phyloP scores from a whole-genome alignment of 1,140 invertebrate species.

The Lutraria rhynchaena region DNA sequence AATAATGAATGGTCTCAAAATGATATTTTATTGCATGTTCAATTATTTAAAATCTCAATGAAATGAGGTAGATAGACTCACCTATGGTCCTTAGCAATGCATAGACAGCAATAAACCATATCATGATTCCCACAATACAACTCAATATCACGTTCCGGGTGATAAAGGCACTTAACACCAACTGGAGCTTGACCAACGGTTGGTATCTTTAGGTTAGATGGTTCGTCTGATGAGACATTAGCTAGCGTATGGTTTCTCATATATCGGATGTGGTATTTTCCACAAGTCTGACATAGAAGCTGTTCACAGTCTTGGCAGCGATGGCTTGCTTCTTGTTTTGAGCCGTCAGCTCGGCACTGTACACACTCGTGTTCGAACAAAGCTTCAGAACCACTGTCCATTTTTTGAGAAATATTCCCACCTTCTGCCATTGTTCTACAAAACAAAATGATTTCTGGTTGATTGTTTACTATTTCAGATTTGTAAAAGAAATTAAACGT shows the following conservation, averaged over 20 bases:
- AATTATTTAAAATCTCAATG: not conserved
- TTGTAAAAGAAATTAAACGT: not conserved
- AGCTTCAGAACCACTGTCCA: conserved; percentile 5
- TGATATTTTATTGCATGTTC: not conserved
- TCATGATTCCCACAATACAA: conserved; percentile 10
- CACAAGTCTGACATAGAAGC: conserved; percentile 1
- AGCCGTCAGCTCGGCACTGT: not conserved
- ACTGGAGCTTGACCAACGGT: not conserved
- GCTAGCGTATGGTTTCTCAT: not conserved
- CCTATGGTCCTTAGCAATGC: conserved; percentile 19
- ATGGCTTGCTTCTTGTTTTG: not conserved
- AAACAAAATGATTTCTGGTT: conserved; percentile 10
- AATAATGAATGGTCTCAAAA: too few species aligned
- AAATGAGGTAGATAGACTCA: not conserved
- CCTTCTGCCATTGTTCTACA: conserved; percentile 22
- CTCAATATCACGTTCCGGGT: conserved; percentile 21
- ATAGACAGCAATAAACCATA: conserved; percentile 15
- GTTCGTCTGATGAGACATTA: too few species aligned
- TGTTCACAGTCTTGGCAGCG: conserved; percentile 11
- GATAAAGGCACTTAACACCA: not conserved
- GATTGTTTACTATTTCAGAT: not conserved
- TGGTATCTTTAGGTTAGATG: not conserved
- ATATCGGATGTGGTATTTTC: not conserved
- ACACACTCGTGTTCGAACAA: not conserved
- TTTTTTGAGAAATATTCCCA: not conserved